phyloP scores from a whole-genome alignment of 1,140 invertebrate genomes.

The Drosophila kurseongensis region DNA sequence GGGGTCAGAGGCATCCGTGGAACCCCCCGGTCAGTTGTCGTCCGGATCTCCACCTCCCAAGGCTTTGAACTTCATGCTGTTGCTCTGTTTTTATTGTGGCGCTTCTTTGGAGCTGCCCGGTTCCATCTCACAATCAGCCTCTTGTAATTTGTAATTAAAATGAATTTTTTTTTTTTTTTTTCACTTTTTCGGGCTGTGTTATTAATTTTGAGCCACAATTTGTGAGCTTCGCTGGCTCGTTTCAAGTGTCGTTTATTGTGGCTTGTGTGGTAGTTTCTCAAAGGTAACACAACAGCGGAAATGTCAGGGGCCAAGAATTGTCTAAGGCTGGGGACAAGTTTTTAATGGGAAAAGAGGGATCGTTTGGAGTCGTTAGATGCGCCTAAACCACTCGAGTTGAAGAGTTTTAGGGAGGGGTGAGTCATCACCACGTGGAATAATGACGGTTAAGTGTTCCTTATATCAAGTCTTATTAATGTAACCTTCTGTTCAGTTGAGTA shows the following conservation, averaged over 20 bases:
- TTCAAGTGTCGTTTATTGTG: constrained; percentile 61
- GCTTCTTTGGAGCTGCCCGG: constrained; percentile 45
- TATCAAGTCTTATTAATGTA: constrained; percentile 15
- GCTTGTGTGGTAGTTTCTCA: constrained; percentile 21
- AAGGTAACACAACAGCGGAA: constrained; percentile 50
- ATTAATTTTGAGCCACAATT: constrained; percentile 72
- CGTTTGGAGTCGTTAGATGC: constrained; percentile 36
- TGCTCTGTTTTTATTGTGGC: constrained; percentile 42
- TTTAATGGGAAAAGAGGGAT: constrained; percentile 40
- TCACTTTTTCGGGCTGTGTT: constrained; percentile 50
- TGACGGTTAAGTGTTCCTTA: constrained; percentile 12
- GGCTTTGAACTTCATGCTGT: constrained; percentile 71
- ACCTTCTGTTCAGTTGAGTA: not conserved
- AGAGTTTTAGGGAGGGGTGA: constrained; percentile 20
- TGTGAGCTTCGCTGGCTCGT: constrained; percentile 61
- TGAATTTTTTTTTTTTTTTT: constrained; percentile 63
- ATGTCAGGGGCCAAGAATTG: constrained; percentile 58
- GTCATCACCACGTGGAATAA: constrained; percentile 11
- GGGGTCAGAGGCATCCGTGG: constrained; percentile 62
- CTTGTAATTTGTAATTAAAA: constrained; percentile 80
- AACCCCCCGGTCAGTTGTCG: constrained; percentile 36
- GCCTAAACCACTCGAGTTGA: constrained; percentile 13
- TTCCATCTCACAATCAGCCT: constrained; percentile 18
- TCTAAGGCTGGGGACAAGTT: constrained; percentile 48
- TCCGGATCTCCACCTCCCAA: constrained; percentile 30